A percentile compares a stretch with the other conserved stretches of the same genome.
Conservation (phyloP, 64 coral and sea anemone species). For the Dendronephthya gigantea region DNA sequence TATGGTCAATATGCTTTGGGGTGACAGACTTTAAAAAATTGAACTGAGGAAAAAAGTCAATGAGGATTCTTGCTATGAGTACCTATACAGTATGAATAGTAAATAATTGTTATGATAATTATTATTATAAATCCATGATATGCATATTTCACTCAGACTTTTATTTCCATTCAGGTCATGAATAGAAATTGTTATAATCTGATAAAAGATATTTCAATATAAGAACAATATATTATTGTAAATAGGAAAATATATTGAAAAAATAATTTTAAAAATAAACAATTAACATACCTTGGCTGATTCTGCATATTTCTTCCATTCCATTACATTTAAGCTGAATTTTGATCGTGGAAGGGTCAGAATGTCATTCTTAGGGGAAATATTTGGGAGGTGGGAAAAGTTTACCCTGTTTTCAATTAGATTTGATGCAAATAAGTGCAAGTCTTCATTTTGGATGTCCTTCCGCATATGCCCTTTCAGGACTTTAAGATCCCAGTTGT, state of each 20-base stretch:
- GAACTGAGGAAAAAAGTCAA: constrained; percentile 35
- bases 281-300: constrained; percentile 34
- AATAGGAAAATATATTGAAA: too few relatives aligned
- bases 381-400: constrained; percentile 43
- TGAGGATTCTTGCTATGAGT: constrained; percentile 22
- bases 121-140: too few relatives aligned
- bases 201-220: too few relatives aligned
- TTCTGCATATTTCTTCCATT: constrained; percentile 43
- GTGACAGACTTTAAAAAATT: constrained; percentile 31
- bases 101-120: too few relatives aligned
- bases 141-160: too few relatives aligned
- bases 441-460: constrained; percentile 50
- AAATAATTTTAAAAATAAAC: too few relatives aligned
- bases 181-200: too few relatives aligned
- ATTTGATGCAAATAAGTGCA: constrained; percentile 43
- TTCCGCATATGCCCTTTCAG: constrained; percentile 31
- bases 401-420: constrained; percentile 48
- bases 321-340: constrained; percentile 32
- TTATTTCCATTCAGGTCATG: too few relatives aligned
- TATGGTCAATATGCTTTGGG: constrained; percentile 33
- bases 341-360: neutral
- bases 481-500: constrained; percentile 42
- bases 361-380: constrained; percentile 24
- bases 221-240: too few relatives aligned
- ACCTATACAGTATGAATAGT: too few relatives aligned